Evolutionary conservation across 37 sponge, comb jelly and placozoan genomes (phyloP).

Genomic region (Aplysina aerophoba): DNA sequence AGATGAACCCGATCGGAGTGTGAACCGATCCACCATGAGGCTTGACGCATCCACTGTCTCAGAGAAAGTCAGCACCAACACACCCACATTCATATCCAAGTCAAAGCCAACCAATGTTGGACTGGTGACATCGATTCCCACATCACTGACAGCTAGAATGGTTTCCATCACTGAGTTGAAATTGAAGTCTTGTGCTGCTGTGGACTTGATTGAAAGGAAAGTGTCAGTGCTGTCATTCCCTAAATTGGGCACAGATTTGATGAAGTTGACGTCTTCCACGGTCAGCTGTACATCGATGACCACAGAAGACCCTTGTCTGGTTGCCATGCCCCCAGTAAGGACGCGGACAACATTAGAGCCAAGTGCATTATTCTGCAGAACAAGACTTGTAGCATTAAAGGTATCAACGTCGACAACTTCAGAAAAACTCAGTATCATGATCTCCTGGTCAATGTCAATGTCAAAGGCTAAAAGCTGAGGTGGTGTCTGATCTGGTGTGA

Average conservation of each 20-base stretch:
- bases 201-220: slow-evolving; percentile 66
- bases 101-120: slow-evolving; percentile 53
- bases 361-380: slow-evolving; percentile 49
- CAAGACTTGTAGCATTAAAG: slow-evolving; percentile 69
- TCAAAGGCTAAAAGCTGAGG: slow-evolving; percentile 65
- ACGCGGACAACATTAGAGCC: background rate
- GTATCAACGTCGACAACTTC: slow-evolving; percentile 75
- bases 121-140: slow-evolving; percentile 51
- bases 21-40: slow-evolving; percentile 48
- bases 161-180: slow-evolving; percentile 45
- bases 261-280: slow-evolving; percentile 54
- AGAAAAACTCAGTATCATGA: slow-evolving; percentile 74
- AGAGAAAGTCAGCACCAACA: slow-evolving; percentile 69
- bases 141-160: background rate
- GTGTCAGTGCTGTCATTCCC: slow-evolving; percentile 61
- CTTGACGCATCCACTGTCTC: slow-evolving; percentile 64
- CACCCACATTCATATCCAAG: slow-evolving; percentile 61
- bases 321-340: slow-evolving; percentile 53
- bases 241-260: slow-evolving; percentile 58
- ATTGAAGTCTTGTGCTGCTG: slow-evolving; percentile 68
- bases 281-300: slow-evolving; percentile 49
- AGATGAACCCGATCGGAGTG: slow-evolving; percentile 38
- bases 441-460: slow-evolving; percentile 63
- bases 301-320: slow-evolving; percentile 33
- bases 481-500: slow-evolving; percentile 61